These are phyloP conservation scores for Megalops atlanticus DNA, from an alignment of 2,113 vertebrate genomes.

Conservation along the genomic window DNA sequence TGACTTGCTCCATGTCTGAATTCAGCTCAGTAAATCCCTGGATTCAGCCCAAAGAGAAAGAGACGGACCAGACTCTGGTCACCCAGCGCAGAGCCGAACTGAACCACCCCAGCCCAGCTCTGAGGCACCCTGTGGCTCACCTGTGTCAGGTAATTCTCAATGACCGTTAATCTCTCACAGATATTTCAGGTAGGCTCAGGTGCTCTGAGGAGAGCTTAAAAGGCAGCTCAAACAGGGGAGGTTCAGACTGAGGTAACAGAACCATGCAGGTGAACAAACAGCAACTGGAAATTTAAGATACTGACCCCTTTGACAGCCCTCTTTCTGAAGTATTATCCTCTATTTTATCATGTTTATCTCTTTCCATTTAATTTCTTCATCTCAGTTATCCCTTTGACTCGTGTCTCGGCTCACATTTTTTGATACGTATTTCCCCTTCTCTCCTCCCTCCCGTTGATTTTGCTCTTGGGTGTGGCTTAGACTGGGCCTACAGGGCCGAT, in stretches of 20 bases:
- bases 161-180: neutral
- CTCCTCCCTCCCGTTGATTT: constrained; percentile 15
- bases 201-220: neutral
- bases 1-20: neutral
- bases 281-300: neutral
- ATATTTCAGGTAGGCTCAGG: neutral
- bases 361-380: constrained; percentile 9
- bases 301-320: neutral
- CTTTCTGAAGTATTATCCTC: neutral
- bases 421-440: constrained; percentile 18
- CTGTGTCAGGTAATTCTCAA: constrained; percentile 59
- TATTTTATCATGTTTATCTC: neutral
- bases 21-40: constrained; percentile 45
- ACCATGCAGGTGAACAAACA: neutral
- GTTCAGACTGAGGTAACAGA: neutral
- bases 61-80: constrained; percentile 37
- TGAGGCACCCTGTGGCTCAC: constrained; percentile 51
- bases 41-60: constrained; percentile 17
- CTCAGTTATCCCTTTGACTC: neutral
- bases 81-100: constrained; percentile 26
- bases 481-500: constrained; percentile 50
- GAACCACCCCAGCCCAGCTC: constrained; percentile 33
- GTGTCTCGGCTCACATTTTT: constrained; percentile 11
- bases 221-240: neutral
- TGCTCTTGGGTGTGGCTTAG: constrained; percentile 39